Conservation (phyloP, 2,113 vertebrate genomes). For the Datnioides undecimradiatus region DNA sequence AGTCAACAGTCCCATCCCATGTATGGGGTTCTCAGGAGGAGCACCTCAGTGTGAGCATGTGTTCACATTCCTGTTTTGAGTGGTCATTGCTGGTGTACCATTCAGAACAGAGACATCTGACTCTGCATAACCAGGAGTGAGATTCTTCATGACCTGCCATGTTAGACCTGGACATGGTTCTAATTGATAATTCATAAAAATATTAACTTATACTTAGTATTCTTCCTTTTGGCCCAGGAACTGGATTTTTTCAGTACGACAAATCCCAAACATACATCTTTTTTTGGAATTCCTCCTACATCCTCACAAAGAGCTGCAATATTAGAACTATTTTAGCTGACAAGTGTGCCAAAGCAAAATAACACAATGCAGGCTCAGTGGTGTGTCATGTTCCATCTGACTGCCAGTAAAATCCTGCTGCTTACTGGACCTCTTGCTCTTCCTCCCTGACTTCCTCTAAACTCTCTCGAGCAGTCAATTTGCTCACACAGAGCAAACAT, state of each 20-base stretch:
- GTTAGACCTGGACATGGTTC: no score
- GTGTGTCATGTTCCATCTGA: neutral
- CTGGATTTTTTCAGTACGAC: neutral
- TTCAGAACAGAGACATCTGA: no score
- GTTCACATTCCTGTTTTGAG: neutral
- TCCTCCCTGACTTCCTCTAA: neutral
- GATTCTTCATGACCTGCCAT: no score
- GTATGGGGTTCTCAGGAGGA: neutral
- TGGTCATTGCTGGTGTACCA: no score
- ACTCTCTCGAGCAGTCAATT: slow-evolving; percentile 22
- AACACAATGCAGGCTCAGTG: slow-evolving; percentile 12
- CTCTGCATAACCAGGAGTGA: no score
- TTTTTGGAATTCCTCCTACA: neutral
- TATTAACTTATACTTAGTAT: neutral
- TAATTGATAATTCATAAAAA: neutral
- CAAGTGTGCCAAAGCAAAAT: neutral
- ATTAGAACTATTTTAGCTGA: neutral
- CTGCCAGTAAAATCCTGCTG: neutral
- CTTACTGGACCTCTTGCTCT: slow-evolving; percentile 20
- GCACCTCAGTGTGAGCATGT: no score
- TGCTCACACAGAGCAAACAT: slow-evolving; percentile 24
- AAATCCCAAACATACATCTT: neutral
- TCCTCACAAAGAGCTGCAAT: neutral
- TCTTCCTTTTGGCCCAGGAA: neutral
- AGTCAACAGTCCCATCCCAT: neutral